Evolutionary conservation across 2,888 invertebrate genomes (phyloP).

Genomic region (Dicyrtoma fusca): DNA sequence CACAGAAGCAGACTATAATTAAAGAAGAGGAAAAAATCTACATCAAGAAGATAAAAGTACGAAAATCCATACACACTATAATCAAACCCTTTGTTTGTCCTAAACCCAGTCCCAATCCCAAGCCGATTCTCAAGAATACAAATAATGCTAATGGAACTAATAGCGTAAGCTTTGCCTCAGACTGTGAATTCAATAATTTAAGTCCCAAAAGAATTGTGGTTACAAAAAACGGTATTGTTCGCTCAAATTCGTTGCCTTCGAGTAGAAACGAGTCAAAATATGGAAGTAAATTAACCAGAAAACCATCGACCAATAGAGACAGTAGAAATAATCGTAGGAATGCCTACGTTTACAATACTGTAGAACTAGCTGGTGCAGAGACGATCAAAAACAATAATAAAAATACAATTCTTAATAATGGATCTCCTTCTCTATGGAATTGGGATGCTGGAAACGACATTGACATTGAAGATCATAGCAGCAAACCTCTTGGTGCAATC

Average conservation of each 20-base stretch:
- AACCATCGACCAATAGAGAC: no score
- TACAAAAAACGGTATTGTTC: neutral
- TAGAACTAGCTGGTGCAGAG: no score
- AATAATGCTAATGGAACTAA: neutral
- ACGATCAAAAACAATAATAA: no score
- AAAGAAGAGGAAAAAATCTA: neutral
- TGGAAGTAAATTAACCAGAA: no score
- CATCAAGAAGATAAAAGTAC: neutral
- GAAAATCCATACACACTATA: neutral
- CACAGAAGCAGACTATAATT: no score
- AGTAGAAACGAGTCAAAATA: neutral
- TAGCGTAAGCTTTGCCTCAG: neutral
- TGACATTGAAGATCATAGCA: no score
- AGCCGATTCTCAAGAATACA: conserved; percentile 19
- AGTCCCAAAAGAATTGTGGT: neutral
- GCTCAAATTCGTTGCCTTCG: neutral
- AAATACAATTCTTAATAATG: no score
- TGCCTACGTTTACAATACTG: no score
- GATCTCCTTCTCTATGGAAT: no score
- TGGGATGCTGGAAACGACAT: no score
- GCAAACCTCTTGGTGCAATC: neutral
- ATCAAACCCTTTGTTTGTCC: no score
- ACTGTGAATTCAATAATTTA: neutral
- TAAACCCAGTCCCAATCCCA: conserved; percentile 28
- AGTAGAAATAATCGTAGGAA: no score